Evolutionary conservation across 2,888 invertebrate genomes (phyloP), one percentile per base, ranked within the genome.

Genomic region (Dusona sp.): DNA sequence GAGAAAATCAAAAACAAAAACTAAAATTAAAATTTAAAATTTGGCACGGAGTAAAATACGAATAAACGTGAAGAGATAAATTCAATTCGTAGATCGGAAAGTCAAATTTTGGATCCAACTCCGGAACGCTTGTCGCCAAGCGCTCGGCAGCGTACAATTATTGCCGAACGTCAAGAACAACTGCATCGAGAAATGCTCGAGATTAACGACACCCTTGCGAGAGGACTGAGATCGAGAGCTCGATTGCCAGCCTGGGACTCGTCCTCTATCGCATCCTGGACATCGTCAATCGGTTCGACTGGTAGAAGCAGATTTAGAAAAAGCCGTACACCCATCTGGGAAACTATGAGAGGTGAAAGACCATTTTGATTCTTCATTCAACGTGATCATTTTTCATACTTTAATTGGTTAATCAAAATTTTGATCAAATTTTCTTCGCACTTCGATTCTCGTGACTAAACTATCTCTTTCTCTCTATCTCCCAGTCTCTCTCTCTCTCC

Each of bases 191-290:
- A 93, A 84, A 92, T 93, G 87, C 89, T 89, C 38, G 91, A 91
- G 75, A 92, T 93, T 83, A 92, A 92, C 70, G 93, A 93, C 82
- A 93, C 91, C 1, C 83, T 93, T 79, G 90, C 91, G 25, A 89
- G 92, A 19, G 92, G 92, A 19, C 85, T 91, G 51, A 86, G 92
- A 67, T 88, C 90, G 61, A 91, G 91, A 33, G 90, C 88, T 67
- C 90, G 90, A 25, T 84, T 91, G 16, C 90, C 91, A 64, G 51
- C 90, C 0, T 93, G 92, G 92, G 92, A 93, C 64, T 88, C 92
- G n/a, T 85, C 90, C 42, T 92, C 93, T 13, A 81, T 91, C 33
- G 88, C 90, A n/a, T 90, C 88, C 29, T 92, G 92, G 92, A 91
- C 90, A 16, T 92, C 92, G 1, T 91, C 91, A 3, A 86, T 90